Conservation (phyloP, 1,140 invertebrate species). For the Drosophila sp. region DNA sequence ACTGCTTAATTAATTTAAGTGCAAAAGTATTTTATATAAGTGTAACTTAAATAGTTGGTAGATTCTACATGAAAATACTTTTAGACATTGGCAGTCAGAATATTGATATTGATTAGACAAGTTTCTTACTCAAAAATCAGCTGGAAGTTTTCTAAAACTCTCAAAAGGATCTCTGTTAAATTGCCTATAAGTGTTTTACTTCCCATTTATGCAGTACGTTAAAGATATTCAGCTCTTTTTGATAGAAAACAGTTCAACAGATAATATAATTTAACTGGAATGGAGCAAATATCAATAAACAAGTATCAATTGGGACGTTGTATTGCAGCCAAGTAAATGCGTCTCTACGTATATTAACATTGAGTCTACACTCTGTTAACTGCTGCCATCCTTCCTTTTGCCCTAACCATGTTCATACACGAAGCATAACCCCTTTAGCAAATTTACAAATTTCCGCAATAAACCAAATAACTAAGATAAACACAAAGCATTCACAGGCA, state of each 20-base stretch:
- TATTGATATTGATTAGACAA: too few species aligned
- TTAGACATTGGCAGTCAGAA: too few species aligned
- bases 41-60: too few species aligned
- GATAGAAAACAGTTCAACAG: too few species aligned
- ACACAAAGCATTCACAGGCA: conserved; percentile 65
- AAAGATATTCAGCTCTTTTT: too few species aligned
- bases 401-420: conserved; percentile 4
- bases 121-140: too few species aligned
- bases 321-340: not conserved
- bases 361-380: not conserved
- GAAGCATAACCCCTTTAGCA: conserved; percentile 65
- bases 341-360: conserved; percentile 13
- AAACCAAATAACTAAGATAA: conserved; percentile 78
- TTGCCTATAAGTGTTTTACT: too few species aligned
- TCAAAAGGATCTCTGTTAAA: too few species aligned
- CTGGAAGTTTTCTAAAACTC: too few species aligned
- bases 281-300: conserved; percentile 4
- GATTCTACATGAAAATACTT: too few species aligned
- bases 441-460: conserved; percentile 82
- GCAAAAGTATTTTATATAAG: conserved; percentile 32
- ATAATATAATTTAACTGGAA: not conserved
- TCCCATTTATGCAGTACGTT: too few species aligned
- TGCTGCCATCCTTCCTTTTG: not conserved
- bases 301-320: conserved; percentile 3
- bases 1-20: conserved; percentile 55